Evolutionary conservation across 2,797 vertebrate species (phyloP), one percentile per base, ranked within the genome.

Genomic region (Arrhamphus sclerolepis): DNA sequence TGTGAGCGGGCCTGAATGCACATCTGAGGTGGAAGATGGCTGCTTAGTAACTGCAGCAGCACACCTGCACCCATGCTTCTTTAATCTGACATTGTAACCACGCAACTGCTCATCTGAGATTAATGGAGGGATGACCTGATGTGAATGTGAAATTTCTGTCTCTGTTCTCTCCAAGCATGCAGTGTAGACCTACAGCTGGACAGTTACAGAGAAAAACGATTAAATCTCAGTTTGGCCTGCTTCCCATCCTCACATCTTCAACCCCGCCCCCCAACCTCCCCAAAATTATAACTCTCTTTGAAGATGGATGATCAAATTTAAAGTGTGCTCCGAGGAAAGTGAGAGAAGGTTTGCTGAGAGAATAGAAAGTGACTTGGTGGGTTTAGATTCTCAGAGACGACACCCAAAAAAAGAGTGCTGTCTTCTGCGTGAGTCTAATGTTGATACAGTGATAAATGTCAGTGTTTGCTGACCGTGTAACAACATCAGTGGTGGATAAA

Each of bases 401-500:
- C 75, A 6, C 42, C 78, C 19, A 39, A 43, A 69, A 59, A 20
- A 42, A 24, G 24, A 63, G 49, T 7, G 14, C 3, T 0, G 28
- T 46, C 22, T 21, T 10, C 3, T 5, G 46, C 1, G 14, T 0
- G 2, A 43, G 56, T 69, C 62, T 7, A 34, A 63, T 79, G 66
- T 78, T 70, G 75, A 77, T 56, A 49, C 56, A 39, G 71, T 17
- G 41, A 79, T 82, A 70, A 81, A 85, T 77, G 70, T 72, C 79
- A 62, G 1, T 80, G 81, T 83, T 78, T 83, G 67, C 71, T 75
- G 81, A 75, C 22, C 61, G 71, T 50, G 65, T 46, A 55, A 49
- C 61, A 2, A 57, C 54, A 18, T 55, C 39, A 5, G 54, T 20
- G 6, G 20, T 19, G 59, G 77, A 66, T 63, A 77, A 80, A 78